phyloP scores from a whole-genome alignment of 2,888 invertebrate genomes.

The Hypolimnas misippus region DNA sequence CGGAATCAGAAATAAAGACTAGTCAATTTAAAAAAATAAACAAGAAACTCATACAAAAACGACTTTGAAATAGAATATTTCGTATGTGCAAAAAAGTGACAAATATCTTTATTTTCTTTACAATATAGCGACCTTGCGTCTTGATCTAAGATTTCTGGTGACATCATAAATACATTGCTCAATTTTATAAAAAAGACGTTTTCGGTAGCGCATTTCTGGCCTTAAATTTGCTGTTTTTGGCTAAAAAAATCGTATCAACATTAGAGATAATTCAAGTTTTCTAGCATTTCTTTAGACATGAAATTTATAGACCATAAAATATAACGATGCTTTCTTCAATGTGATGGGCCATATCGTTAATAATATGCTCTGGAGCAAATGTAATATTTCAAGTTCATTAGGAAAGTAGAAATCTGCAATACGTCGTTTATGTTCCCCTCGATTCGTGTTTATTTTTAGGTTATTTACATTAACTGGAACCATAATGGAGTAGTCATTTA shows the following conservation, averaged over 20 bases:
- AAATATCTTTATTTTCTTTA: not conserved
- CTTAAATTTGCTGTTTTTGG: not conserved
- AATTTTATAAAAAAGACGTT: no score
- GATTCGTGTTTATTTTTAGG: conserved; percentile 43
- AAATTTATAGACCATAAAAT: conserved; percentile 40
- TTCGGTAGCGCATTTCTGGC: not conserved
- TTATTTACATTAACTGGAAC: conserved; percentile 25
- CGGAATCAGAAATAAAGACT: no score
- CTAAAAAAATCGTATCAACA: not conserved
- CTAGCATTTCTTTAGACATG: conserved; percentile 23
- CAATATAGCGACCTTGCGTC: not conserved
- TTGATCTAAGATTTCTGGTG: not conserved
- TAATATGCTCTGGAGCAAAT: conserved; percentile 35
- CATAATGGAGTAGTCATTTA: conserved; percentile 46
- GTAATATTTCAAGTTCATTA: conserved; percentile 46
- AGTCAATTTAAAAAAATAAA: not conserved
- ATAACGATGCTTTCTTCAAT: conserved; percentile 38
- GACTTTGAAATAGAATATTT: conserved; percentile 3
- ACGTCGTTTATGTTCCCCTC: conserved; percentile 36
- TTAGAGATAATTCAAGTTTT: conserved; percentile 14
- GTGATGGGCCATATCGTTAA: conserved; percentile 39
- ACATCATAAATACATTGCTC: no score
- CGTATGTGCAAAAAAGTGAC: not conserved
- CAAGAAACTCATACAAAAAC: not conserved
- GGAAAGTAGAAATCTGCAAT: conserved; percentile 63